These are phyloP conservation scores for Cyprinus carpio DNA, from an alignment of 2,113 vertebrate species.

Conservation along the genomic window DNA sequence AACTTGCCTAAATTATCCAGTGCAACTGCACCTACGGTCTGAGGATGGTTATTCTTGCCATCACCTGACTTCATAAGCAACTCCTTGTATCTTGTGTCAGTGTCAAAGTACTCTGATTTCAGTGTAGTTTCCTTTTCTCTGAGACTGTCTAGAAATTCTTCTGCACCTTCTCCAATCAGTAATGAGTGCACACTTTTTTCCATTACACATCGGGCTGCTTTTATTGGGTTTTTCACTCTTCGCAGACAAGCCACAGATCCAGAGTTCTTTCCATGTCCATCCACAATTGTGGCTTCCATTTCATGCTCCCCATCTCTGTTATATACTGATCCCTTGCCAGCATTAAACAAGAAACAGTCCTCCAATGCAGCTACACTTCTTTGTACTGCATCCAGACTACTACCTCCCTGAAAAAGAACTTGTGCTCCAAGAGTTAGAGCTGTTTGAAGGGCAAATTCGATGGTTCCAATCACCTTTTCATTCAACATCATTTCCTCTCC, in stretches of 20 bases:
- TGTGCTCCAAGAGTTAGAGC: constrained; percentile 71
- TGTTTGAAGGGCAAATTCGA: constrained; percentile 76
- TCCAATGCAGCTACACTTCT: constrained; percentile 76
- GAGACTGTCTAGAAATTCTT: constrained; percentile 69
- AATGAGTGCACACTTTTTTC: constrained; percentile 75
- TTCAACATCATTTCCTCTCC: constrained; percentile 75
- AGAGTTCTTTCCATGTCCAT: constrained; percentile 67
- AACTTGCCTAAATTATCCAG: constrained; percentile 68
- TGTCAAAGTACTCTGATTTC: constrained; percentile 74
- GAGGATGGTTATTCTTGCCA: constrained; percentile 72
- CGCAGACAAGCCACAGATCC: constrained; percentile 77
- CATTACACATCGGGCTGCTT: constrained; percentile 76
- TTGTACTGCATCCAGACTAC: constrained; percentile 77
- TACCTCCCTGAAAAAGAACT: constrained; percentile 69
- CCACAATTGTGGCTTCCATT: constrained; percentile 76
- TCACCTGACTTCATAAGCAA: constrained; percentile 59
- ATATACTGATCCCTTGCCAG: constrained; percentile 78
- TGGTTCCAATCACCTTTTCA: constrained; percentile 61
- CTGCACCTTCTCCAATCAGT: constrained; percentile 74
- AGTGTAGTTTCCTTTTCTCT: constrained; percentile 61
- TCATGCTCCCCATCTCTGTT: constrained; percentile 76
- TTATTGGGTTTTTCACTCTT: constrained; percentile 76
- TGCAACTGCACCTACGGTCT: constrained; percentile 79
- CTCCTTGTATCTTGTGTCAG: constrained; percentile 71
- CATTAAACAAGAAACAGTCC: constrained; percentile 80